These are phyloP conservation scores for Dynastes hyllus DNA, from an alignment of 2,888 invertebrate species.

Conservation along the genomic window DNA sequence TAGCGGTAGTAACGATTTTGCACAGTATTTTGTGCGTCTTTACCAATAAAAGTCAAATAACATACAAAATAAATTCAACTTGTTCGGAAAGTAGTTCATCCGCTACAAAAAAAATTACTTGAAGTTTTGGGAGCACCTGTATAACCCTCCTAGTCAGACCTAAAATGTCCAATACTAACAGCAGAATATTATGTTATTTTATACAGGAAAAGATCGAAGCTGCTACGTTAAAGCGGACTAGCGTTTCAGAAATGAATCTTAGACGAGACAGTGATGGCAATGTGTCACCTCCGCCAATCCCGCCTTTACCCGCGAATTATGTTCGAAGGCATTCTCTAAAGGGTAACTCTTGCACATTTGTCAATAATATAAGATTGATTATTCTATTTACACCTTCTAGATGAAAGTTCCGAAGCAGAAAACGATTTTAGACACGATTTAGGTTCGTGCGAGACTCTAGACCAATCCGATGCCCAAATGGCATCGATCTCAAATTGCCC, in stretches of 20 bases:
- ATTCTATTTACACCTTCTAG: slow-evolving; percentile 60
- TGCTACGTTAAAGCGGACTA: slow-evolving; percentile 64
- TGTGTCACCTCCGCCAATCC: slow-evolving; percentile 79
- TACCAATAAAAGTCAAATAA: too few species aligned
- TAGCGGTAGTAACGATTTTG: too few species aligned
- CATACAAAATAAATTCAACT: too few species aligned
- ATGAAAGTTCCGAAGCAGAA: slow-evolving; percentile 75
- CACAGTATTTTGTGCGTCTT: too few species aligned
- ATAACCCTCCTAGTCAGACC: too few species aligned
- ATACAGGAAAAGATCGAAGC: slow-evolving; percentile 63
- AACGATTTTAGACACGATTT: slow-evolving; percentile 60
- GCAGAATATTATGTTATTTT: too few species aligned
- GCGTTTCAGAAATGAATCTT: slow-evolving; percentile 64
- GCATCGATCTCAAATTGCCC: slow-evolving; percentile 70
- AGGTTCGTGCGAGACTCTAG: slow-evolving; percentile 70
- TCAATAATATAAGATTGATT: neutral
- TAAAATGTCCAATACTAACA: too few species aligned
- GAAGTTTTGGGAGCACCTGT: too few species aligned
- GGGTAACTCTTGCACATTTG: slow-evolving; percentile 55
- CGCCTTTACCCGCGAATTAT: slow-evolving; percentile 79
- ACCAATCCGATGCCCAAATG: slow-evolving; percentile 70
- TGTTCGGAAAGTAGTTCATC: too few species aligned
- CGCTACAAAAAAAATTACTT: too few species aligned
- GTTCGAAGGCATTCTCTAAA: slow-evolving; percentile 61
- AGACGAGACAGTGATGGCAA: slow-evolving; percentile 64